These are phyloP conservation scores for Papilio machaon DNA, from an alignment of 1,140 invertebrate genomes.

Conservation along the genomic window DNA sequence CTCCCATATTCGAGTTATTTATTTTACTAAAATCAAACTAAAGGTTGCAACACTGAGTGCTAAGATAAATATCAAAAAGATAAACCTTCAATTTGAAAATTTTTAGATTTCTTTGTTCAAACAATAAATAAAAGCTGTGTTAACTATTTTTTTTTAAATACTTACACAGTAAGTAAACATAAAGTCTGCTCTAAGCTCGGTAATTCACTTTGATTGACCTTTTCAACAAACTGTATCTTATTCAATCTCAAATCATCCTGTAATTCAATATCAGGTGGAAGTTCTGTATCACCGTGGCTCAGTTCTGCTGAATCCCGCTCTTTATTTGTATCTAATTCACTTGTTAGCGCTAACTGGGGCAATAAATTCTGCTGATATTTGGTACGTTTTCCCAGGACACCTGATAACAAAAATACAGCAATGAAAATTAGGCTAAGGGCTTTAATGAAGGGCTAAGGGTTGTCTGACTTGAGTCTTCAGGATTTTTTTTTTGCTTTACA, in stretches of 20 bases:
- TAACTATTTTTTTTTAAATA: conserved; percentile 40
- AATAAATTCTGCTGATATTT: conserved; percentile 92
- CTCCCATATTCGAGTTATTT: no score
- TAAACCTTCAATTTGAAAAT: no score
- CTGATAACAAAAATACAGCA: conserved; percentile 69
- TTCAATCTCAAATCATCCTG: conserved; percentile 94
- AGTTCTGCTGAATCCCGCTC: conserved; percentile 72
- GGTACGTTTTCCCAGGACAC: conserved; percentile 93
- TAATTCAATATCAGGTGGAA: conserved; percentile 86
- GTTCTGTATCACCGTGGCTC: conserved; percentile 71
- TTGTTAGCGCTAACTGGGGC: conserved; percentile 90
- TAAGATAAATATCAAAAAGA: no score
- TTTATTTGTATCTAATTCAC: conserved; percentile 80
- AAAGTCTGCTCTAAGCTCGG: conserved; percentile 89
- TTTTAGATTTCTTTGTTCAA: background rate
- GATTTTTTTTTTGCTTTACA: no score
- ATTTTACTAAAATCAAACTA: no score
- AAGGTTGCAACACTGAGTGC: no score
- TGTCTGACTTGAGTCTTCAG: no score
- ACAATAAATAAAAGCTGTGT: background rate
- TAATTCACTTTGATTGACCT: conserved; percentile 82
- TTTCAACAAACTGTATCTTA: conserved; percentile 87
- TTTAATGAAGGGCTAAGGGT: no score
- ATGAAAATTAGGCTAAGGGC: background rate
- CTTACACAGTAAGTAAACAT: conserved; percentile 87